These are phyloP conservation scores for Habropoda laboriosa DNA, from an alignment of 1,140 invertebrate genomes.

Conservation along the genomic window DNA sequence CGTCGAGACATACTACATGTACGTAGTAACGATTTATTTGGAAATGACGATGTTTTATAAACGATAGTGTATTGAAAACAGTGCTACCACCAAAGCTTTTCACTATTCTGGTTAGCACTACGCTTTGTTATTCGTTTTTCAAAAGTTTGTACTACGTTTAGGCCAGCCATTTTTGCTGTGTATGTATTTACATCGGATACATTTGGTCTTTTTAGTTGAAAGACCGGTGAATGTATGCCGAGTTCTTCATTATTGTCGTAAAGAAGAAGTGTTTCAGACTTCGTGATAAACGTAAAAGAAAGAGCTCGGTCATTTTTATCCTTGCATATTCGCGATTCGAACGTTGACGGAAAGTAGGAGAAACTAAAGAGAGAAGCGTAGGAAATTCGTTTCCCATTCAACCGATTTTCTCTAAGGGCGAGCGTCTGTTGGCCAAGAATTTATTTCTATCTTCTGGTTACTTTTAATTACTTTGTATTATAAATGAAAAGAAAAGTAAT, in stretches of 20 bases:
- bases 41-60: conserved; percentile 22
- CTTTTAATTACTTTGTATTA: too few species aligned
- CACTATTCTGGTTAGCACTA: conserved; percentile 3
- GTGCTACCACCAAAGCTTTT: conserved; percentile 22
- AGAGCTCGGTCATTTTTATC: background rate
- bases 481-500: too few species aligned
- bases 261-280: conserved; percentile 62
- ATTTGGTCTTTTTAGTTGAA: conserved; percentile 29
- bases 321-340: background rate
- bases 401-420: background rate
- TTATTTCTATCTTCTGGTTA: background rate
- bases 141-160: conserved; percentile 70
- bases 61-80: conserved; percentile 10
- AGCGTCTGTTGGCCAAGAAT: background rate
- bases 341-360: background rate
- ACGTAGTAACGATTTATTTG: conserved; percentile 2
- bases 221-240: conserved; percentile 24
- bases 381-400: background rate
- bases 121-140: conserved; percentile 27
- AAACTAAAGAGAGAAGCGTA: background rate
- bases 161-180: conserved; percentile 59
- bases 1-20: conserved; percentile 41
- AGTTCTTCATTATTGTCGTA: conserved; percentile 65
- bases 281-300: conserved; percentile 35
- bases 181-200: conserved; percentile 51